Conservation (phyloP, 2,113 vertebrate species). For the Holacanthus passer region DNA sequence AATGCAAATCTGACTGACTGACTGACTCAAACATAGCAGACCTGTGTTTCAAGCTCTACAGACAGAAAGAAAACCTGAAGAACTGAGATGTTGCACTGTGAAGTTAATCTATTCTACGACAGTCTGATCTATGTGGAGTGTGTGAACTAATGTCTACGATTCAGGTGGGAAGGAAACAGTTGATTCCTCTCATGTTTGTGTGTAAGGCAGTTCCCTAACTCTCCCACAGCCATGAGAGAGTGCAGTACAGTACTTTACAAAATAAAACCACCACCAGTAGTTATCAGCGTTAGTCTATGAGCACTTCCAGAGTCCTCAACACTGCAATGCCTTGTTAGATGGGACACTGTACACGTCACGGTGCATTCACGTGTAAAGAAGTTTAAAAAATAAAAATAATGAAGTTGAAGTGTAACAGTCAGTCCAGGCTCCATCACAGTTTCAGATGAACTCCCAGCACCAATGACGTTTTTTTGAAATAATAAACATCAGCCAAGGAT, state of each 20-base stretch:
- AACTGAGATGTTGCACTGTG: slow-evolving; percentile 15
- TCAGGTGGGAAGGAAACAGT: background rate
- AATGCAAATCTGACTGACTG: background rate
- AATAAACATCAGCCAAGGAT: slow-evolving; percentile 13
- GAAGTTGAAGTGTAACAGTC: slow-evolving; percentile 19
- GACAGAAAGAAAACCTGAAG: slow-evolving; percentile 14
- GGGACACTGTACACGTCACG: background rate
- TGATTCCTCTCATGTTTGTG: background rate
- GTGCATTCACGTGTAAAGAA: background rate
- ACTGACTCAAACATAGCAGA: too few relatives aligned
- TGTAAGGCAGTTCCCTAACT: slow-evolving; percentile 47
- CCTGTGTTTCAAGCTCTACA: slow-evolving; percentile 24
- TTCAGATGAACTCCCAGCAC: slow-evolving; percentile 36
- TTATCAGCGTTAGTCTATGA: slow-evolving; percentile 47
- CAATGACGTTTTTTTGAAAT: slow-evolving; percentile 13
- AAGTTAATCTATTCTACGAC: slow-evolving; percentile 8
- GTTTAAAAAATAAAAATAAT: background rate
- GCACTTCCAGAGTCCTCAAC: slow-evolving; percentile 52
- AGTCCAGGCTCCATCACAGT: slow-evolving; percentile 33
- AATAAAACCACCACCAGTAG: slow-evolving; percentile 52
- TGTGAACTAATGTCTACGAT: slow-evolving; percentile 10
- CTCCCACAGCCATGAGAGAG: slow-evolving; percentile 6
- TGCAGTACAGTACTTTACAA: slow-evolving; percentile 64
- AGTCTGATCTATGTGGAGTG: background rate
- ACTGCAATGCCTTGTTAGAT: slow-evolving; percentile 33